Percentiles rank a stretch among this genome's conserved stretches.
phyloP scores from a whole-genome alignment of 2,113 vertebrate genomes.

The Suricata suricatta region DNA sequence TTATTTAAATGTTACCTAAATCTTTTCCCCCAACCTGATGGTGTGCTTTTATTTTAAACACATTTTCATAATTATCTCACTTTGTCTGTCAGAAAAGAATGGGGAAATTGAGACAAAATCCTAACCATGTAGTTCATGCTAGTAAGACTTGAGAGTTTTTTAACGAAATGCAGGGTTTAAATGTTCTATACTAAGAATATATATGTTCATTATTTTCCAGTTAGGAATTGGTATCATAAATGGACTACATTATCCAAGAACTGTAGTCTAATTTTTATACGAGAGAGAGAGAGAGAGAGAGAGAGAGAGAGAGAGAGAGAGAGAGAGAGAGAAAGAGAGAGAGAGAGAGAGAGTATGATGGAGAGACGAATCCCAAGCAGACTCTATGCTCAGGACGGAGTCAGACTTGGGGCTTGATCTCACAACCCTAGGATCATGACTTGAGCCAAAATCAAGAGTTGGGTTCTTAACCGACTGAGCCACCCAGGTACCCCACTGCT shows the following conservation, averaged over 20 bases:
- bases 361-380: too few relatives aligned
- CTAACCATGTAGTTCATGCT: not conserved
- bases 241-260: not conserved
- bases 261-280: not conserved
- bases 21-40: conserved; percentile 72
- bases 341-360: too few relatives aligned
- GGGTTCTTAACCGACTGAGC: too few relatives aligned
- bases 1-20: conserved; percentile 75
- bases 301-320: too few relatives aligned
- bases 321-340: too few relatives aligned
- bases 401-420: too few relatives aligned
- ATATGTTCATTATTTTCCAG: not conserved
- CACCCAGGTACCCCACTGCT: not conserved
- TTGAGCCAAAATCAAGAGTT: too few relatives aligned
- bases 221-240: not conserved
- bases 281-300: too few relatives aligned
- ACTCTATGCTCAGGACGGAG: too few relatives aligned
- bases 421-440: too few relatives aligned
- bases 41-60: conserved; percentile 81
- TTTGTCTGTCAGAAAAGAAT: conserved; percentile 79
- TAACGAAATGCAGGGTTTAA: not conserved
- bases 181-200: not conserved
- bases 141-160: conserved; percentile 62
- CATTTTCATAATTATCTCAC: conserved; percentile 82
- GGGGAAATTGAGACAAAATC: not conserved